Base-by-base conservation (phyloP, 2,888 invertebrate species). In the Drosophila affinis region DNA sequence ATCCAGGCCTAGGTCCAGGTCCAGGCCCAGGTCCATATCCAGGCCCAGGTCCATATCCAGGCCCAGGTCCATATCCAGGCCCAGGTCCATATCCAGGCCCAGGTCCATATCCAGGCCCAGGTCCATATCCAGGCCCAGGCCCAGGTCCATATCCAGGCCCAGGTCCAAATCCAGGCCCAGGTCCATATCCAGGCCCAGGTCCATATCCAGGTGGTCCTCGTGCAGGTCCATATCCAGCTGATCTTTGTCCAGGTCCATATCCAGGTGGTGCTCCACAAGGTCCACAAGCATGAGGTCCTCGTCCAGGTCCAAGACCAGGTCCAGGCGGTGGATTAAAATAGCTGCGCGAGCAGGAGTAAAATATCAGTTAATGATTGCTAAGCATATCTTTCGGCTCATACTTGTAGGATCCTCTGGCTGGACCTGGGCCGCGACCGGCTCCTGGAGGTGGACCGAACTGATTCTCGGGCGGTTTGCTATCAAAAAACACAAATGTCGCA, bases 401-500 rank as follows among this genome's bases (percentile, higher is more conserved):
- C 75, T 47, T 21, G n/a, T 18, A 29, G 9, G 39, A 29, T 18
- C 45, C 29, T 9, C 45, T 45, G 2, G 18, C 3, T 9, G 24
- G 32, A 2, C 7, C 21, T 32, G 67, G 12, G 10, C 0, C 45
- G 3, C 18, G 18, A 9, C 58, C 70, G 2, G 29, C 21, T 39
- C 21, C 52, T 1, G 61, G 60, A 2, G 21, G n/a, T n/a, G 17
- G 18, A 29, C 18, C n/a, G n/a, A 39, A 3, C 39, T 6, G 49
- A 10, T 32, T 4, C 9, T 58, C 58, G 2, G 21, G 12, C 9
- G 49, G 51, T 14, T 74, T 72, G 51, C 72, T 72, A 9, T 5
- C 4, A 10, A 39, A 14, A 5, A 29, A 29, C 7, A 14, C 39
- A 39, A 39, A n/a, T n/a, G 2, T 3, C 4, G 3, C 21, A 12